phyloP scores from a whole-genome alignment of 2,888 invertebrate species.

The Aleiodes leptofemur region DNA sequence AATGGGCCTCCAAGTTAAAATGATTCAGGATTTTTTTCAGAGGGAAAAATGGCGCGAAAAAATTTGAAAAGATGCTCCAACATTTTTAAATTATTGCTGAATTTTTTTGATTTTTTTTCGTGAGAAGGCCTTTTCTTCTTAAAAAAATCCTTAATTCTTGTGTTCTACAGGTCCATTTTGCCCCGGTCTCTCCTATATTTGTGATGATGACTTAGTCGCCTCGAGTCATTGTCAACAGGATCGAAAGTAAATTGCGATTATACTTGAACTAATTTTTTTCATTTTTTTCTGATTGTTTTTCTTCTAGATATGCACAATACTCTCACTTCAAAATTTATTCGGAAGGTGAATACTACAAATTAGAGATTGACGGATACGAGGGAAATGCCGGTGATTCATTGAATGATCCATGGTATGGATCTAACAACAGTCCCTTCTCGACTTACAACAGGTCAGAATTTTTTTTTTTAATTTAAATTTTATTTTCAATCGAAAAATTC shows the following conservation, averaged over 20 bases:
- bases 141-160: too few relatives aligned
- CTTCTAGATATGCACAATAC: constrained; percentile 88
- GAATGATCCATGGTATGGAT: constrained; percentile 96
- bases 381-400: constrained; percentile 94
- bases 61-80: too few relatives aligned
- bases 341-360: constrained; percentile 92
- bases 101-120: too few relatives aligned
- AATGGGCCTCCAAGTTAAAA: too few relatives aligned
- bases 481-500: too few relatives aligned
- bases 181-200: too few relatives aligned
- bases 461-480: constrained; percentile 9
- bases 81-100: too few relatives aligned
- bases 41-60: too few relatives aligned
- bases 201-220: constrained; percentile 30
- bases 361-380: constrained; percentile 94
- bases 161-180: too few relatives aligned
- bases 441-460: constrained; percentile 87
- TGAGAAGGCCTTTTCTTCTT: too few relatives aligned
- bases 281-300: constrained; percentile 51
- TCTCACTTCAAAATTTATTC: constrained; percentile 95
- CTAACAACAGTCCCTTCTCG: constrained; percentile 94
- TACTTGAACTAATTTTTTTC: constrained; percentile 17
- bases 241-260: constrained; percentile 38
- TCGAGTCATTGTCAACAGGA: constrained; percentile 26
- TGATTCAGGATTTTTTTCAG: too few relatives aligned